A percentile compares a stretch with the other conserved stretches of the same genome.
Evolutionary conservation across 2,888 invertebrate genomes (phyloP).

Genomic region (Merodon equestris): DNA sequence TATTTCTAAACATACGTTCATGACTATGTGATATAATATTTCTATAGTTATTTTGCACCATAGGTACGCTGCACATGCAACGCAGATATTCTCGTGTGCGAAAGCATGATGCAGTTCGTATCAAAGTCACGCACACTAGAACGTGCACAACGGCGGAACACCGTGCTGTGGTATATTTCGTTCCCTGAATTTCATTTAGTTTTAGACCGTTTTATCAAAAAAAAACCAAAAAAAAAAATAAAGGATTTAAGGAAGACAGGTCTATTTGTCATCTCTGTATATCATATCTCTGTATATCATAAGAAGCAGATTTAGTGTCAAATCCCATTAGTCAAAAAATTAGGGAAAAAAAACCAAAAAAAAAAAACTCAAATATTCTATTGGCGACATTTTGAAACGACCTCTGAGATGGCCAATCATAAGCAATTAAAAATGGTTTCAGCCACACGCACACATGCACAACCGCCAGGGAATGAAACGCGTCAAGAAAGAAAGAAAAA

Average conservation of each 20-base stretch:
- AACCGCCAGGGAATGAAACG: slow-evolving; percentile 4
- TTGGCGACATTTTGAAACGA: background rate
- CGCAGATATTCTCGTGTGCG: slow-evolving; percentile 34
- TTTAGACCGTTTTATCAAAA: no score
- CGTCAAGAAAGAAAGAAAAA: slow-evolving; percentile 13
- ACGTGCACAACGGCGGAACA: slow-evolving; percentile 24
- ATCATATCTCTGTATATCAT: no score
- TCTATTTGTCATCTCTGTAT: no score
- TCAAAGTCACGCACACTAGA: slow-evolving; percentile 44
- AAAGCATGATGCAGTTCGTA: slow-evolving; percentile 44
- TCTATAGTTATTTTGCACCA: slow-evolving; percentile 40
- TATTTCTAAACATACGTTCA: slow-evolving; percentile 34
- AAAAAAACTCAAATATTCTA: no score
- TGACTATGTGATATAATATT: slow-evolving; percentile 32
- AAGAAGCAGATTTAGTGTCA: no score
- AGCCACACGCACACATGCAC: background rate
- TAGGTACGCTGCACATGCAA: slow-evolving; percentile 42
- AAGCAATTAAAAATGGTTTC: slow-evolving; percentile 36
- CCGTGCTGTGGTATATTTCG: slow-evolving; percentile 40
- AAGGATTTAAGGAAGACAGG: no score
- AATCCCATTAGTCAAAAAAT: no score
- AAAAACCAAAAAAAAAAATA: no score
- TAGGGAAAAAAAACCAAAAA: no score
- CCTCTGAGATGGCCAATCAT: slow-evolving; percentile 36
- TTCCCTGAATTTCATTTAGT: background rate